Evolutionary conservation across 2,113 vertebrate genomes (phyloP), one percentile per base, ranked within the genome.

Genomic region (Trachemys scripta): DNA sequence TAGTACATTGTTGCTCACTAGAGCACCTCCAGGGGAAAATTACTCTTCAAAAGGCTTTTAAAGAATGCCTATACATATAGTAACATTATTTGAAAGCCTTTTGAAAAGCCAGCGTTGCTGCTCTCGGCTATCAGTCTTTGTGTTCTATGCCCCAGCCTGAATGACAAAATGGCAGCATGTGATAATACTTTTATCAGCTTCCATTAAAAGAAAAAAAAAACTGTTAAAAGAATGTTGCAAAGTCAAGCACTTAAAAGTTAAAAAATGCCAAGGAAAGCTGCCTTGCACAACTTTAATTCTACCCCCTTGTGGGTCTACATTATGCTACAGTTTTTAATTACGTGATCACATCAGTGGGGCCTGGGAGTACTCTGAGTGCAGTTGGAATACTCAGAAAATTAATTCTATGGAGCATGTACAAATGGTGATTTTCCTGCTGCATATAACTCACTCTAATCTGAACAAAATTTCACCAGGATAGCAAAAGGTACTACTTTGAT

Each of bases 1-100:
- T 10, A 3, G 8, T 53, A 17, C 54, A 65, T 2, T 69, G 78
- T 4, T 2, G 88, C 84, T 91, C 89, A 90, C 92, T 42, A 88
- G 31, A 14, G 90, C 62, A 82, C 47, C 97, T 94, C 45, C 25
- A 50, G 80, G 88, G 53, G 38, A 51, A 87, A 92, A 88, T 3
- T 11, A 79, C 90, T 92, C 93, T 97, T 97, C 87, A 31, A 92
- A 87, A 97, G 82, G 85, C 90, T 96, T 95, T 96, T 31, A 88
- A 80, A 90, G 56, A 65, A 27, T 81, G 84, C 65, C 95, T 96
- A 79, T 84, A 93, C 24, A 62, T 22, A 54, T 4, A 72, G 45
- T 38, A 91, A 94, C 85, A 84, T 76, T 24, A 16, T 88, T 51
- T 80, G 85, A 90, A 95, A 96, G 85, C 47, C 4, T 96, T 93